Percentiles rank a stretch among this genome's conserved stretches.
phyloP scores from a whole-genome alignment of 2,797 vertebrate genomes.

The Syncerus caffer region DNA sequence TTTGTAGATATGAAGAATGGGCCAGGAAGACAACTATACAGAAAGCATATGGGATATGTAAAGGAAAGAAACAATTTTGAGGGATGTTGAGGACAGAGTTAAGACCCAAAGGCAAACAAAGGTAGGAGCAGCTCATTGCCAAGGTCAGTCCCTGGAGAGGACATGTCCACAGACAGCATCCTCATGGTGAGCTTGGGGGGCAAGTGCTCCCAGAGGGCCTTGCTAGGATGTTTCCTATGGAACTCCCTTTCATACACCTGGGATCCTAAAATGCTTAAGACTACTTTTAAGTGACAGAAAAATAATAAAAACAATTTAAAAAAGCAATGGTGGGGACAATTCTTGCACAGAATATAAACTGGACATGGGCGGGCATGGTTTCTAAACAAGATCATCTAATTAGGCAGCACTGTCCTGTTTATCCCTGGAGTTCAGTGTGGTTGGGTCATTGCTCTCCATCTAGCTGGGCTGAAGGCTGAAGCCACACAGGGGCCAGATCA shows the following conservation, averaged over 20 bases:
- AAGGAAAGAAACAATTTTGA: not conserved
- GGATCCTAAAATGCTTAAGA: not conserved
- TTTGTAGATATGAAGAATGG: not conserved
- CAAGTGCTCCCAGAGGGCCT: not conserved
- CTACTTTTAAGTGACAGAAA: not conserved
- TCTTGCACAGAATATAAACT: accelerated
- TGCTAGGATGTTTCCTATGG: not conserved
- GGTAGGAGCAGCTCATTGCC: no score
- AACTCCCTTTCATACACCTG: not conserved
- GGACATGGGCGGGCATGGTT: accelerated
- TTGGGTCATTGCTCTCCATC: not conserved
- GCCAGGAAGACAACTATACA: not conserved
- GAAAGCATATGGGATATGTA: not conserved
- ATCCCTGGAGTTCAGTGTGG: not conserved
- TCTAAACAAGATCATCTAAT: not conserved
- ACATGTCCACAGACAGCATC: accelerated
- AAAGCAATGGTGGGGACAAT: no score
- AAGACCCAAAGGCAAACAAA: not conserved
- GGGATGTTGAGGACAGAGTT: not conserved
- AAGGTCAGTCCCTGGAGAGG: not conserved
- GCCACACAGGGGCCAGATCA: accelerated
- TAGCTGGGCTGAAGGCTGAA: not conserved
- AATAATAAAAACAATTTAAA: not conserved
- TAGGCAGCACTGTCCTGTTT: accelerated
- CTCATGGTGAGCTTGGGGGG: not conserved